phyloP scores from a whole-genome alignment of 2,888 invertebrate genomes.

The Ischnus inquisitorius region DNA sequence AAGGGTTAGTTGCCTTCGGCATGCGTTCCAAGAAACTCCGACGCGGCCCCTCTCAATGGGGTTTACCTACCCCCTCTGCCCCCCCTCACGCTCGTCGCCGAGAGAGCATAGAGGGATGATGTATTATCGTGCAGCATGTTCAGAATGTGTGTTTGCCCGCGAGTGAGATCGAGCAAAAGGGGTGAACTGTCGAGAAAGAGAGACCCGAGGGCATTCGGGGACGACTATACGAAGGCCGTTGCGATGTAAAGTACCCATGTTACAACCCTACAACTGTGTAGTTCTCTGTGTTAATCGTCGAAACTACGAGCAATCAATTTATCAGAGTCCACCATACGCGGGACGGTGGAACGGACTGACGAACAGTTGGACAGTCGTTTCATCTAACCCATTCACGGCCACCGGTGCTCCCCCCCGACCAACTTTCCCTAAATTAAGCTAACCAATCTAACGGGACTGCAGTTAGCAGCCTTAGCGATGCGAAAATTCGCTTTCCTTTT shows the following conservation, averaged over 20 bases:
- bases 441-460: not conserved
- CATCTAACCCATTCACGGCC: constrained; percentile 60
- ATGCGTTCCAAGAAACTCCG: constrained; percentile 63
- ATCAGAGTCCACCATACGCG: constrained; percentile 58
- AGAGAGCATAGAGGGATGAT: constrained; percentile 80
- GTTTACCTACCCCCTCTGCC: constrained; percentile 16
- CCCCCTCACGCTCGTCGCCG: constrained; percentile 5
- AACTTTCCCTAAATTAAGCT: constrained; percentile 18
- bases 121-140: constrained; percentile 83
- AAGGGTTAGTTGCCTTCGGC: constrained; percentile 33
- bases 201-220: constrained; percentile 42
- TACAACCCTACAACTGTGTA: constrained; percentile 51
- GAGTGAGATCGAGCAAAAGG: constrained; percentile 23
- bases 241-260: constrained; percentile 69
- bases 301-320: constrained; percentile 70
- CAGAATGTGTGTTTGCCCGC: constrained; percentile 73
- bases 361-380: constrained; percentile 64
- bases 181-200: constrained; percentile 42
- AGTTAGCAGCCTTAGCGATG: not conserved
- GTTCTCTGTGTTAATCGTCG: constrained; percentile 65
- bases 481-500: too few species aligned
- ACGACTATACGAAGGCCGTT: constrained; percentile 46
- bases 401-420: constrained; percentile 27
- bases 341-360: constrained; percentile 52
- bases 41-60: constrained; percentile 31